phyloP scores from a whole-genome alignment of 1,140 invertebrate species.

The Schlechtendalia chinensis region DNA sequence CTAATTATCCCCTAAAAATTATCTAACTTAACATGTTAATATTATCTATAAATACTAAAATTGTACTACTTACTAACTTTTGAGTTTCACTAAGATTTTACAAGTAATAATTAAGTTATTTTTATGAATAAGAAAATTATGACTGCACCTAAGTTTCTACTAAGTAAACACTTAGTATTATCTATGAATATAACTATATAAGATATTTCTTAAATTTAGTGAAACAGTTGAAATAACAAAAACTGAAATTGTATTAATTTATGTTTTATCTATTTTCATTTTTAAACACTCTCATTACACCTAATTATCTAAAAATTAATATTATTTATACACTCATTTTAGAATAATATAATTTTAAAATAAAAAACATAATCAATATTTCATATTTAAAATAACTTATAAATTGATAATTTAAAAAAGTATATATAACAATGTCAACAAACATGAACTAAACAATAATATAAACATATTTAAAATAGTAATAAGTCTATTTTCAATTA shows the following conservation, averaged over 20 bases:
- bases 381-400: conserved; percentile 30
- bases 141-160: background rate
- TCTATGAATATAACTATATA: conserved; percentile 15
- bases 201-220: too few relatives aligned
- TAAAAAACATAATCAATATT: conserved; percentile 29
- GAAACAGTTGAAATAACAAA: too few relatives aligned
- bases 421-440: conserved; percentile 46
- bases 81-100: conserved; percentile 2
- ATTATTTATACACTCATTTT: background rate
- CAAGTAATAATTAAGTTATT: background rate
- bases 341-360: conserved; percentile 36
- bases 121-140: conserved; percentile 1
- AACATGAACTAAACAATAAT: conserved; percentile 47
- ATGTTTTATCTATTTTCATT: conserved; percentile 21
- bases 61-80: background rate
- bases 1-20: background rate
- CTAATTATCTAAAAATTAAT: conserved; percentile 4
- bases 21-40: conserved; percentile 8
- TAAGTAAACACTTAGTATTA: background rate
- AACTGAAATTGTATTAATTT: background rate
- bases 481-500: conserved; percentile 48
- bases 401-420: conserved; percentile 23
- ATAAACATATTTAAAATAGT: conserved; percentile 47
- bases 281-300: conserved; percentile 32
- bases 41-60: background rate